These are phyloP conservation scores for Dolichallabes microphthalmus DNA, from an alignment of 2,113 vertebrate genomes.

Conservation along the genomic window DNA sequence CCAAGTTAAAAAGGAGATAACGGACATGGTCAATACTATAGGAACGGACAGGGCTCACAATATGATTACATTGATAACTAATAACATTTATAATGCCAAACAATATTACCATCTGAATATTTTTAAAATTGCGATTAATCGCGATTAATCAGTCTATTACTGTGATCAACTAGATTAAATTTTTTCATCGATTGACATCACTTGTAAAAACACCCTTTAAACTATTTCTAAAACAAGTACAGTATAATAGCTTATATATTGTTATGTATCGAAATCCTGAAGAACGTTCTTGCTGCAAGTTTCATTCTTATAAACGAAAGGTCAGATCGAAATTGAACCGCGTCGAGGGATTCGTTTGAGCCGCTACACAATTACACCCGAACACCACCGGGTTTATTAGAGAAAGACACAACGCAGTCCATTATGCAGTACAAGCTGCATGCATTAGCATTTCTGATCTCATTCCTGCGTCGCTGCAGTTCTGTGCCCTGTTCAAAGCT, in stretches of 20 bases:
- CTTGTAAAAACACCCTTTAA: background rate
- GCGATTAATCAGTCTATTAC: too few species aligned
- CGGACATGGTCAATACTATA: too few species aligned
- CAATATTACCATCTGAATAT: too few species aligned
- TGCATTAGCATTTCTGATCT: conserved; percentile 24
- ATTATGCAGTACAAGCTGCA: conserved; percentile 9
- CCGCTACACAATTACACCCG: background rate
- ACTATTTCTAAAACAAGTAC: background rate
- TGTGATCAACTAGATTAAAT: too few species aligned
- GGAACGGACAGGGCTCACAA: too few species aligned
- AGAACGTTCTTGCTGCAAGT: background rate
- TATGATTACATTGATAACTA: too few species aligned
- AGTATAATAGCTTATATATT: background rate
- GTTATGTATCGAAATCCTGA: background rate
- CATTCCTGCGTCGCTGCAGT: conserved; percentile 2
- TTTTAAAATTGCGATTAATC: too few species aligned
- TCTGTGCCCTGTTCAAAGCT: conserved; percentile 11
- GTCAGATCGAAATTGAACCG: background rate
- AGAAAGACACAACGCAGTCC: conserved; percentile 6
- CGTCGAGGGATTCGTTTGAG: background rate
- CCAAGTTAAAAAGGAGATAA: too few species aligned
- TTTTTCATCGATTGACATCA: too few species aligned
- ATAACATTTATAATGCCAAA: too few species aligned
- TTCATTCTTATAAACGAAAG: background rate
- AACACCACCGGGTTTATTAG: conserved; percentile 15